These are phyloP conservation scores for Eledona agricola DNA, from an alignment of 2,888 invertebrate species.

Conservation along the genomic window DNA sequence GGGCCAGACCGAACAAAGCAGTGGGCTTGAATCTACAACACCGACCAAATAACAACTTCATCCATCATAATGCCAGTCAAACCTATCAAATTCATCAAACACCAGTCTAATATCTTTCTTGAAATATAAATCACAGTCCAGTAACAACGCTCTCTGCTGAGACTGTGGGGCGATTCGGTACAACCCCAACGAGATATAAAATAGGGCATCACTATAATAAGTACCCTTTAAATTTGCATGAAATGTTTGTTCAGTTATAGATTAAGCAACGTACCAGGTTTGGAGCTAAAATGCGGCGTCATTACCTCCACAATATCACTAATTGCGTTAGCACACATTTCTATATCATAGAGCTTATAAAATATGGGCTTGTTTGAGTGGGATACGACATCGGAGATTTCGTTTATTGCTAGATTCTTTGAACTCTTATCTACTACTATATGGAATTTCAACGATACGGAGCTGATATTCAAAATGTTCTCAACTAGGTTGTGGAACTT, in stretches of 20 bases:
- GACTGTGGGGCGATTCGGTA: constrained; percentile 72
- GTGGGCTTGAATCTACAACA: constrained; percentile 66
- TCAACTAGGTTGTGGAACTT: constrained; percentile 65
- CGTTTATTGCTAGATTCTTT: constrained; percentile 65
- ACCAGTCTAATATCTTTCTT: constrained; percentile 72
- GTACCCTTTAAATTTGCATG: constrained; percentile 64
- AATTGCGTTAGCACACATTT: constrained; percentile 67
- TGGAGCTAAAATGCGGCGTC: constrained; percentile 76
- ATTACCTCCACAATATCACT: constrained; percentile 72
- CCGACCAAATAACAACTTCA: background rate
- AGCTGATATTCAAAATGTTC: constrained; percentile 64
- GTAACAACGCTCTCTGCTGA: constrained; percentile 72
- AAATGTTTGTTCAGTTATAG: constrained; percentile 42
- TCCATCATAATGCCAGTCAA: constrained; percentile 32
- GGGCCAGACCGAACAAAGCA: constrained; percentile 75
- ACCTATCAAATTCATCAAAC: constrained; percentile 72
- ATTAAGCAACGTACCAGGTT: constrained; percentile 64
- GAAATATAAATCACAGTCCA: constrained; percentile 83
- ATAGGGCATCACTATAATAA: constrained; percentile 81
- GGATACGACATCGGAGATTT: constrained; percentile 49
- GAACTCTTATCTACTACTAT: constrained; percentile 71
- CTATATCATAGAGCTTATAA: constrained; percentile 70
- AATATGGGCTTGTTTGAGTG: constrained; percentile 58
- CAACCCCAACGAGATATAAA: constrained; percentile 79
- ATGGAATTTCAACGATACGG: constrained; percentile 67